These are phyloP conservation scores for Morpho helenor DNA, from an alignment of 2,888 invertebrate genomes.

Conservation along the genomic window DNA sequence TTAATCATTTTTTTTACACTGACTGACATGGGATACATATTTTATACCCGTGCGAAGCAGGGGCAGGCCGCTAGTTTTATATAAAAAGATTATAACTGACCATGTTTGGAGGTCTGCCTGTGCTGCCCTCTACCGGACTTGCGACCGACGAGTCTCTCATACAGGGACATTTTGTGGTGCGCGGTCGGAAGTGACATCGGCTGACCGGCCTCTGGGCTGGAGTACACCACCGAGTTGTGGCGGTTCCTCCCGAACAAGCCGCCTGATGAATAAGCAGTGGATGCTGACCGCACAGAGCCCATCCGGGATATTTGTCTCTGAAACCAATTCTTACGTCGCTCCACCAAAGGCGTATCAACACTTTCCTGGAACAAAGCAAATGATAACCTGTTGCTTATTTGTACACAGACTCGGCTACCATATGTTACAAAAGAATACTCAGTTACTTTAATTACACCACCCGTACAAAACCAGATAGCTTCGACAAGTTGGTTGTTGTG, in stretches of 20 bases:
- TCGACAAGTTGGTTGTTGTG: too few species aligned
- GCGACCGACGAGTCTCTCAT: slow-evolving; percentile 89
- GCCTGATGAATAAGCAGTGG: slow-evolving; percentile 91
- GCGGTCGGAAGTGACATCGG: slow-evolving; percentile 57
- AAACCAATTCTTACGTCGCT: slow-evolving; percentile 92
- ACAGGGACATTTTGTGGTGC: slow-evolving; percentile 87
- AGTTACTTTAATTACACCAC: too few species aligned
- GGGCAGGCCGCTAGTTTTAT: too few species aligned
- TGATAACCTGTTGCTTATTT: not conserved
- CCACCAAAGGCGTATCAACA: slow-evolving; percentile 92
- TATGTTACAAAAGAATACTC: too few species aligned
- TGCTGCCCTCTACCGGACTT: slow-evolving; percentile 86
- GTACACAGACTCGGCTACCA: not conserved
- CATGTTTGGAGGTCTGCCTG: slow-evolving; percentile 81
- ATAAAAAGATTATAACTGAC: slow-evolving; percentile 52
- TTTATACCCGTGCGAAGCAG: too few species aligned
- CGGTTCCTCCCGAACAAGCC: slow-evolving; percentile 86
- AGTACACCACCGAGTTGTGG: slow-evolving; percentile 87
- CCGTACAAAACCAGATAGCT: too few species aligned
- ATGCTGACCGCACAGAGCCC: slow-evolving; percentile 91
- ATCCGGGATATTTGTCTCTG: slow-evolving; percentile 91
- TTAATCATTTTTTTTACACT: too few species aligned
- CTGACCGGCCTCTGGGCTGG: slow-evolving; percentile 81
- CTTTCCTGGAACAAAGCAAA: slow-evolving; percentile 84
- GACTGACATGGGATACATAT: too few species aligned